These are phyloP conservation scores for Pseudorectes ferrugineus DNA, from an alignment of 2,113 vertebrate genomes.

Conservation along the genomic window DNA sequence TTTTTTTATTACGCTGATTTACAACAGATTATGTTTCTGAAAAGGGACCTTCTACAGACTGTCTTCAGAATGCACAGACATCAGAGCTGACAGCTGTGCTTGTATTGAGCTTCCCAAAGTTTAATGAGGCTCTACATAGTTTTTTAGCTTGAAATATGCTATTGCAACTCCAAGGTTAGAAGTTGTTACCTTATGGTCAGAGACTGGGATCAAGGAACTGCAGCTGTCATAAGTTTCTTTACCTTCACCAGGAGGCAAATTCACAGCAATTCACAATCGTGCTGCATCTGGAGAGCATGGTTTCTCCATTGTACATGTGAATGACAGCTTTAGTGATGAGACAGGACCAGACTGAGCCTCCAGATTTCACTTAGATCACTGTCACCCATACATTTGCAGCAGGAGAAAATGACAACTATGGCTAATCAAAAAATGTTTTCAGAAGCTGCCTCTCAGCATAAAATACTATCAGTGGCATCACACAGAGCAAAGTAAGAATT, in stretches of 20 bases:
- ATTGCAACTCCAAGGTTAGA: background rate
- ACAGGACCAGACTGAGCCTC: background rate
- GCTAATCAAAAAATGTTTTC: background rate
- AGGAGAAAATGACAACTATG: background rate
- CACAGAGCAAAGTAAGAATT: background rate
- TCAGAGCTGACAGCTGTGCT: background rate
- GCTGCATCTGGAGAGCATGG: background rate
- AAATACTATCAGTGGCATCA: background rate
- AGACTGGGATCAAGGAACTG: background rate
- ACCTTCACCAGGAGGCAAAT: background rate
- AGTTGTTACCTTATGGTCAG: background rate
- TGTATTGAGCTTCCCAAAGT: background rate
- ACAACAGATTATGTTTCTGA: background rate
- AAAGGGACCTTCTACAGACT: background rate
- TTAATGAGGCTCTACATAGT: background rate
- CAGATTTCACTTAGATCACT: background rate
- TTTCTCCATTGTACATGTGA: background rate
- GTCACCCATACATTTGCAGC: background rate
- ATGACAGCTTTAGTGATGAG: background rate
- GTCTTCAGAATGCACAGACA: background rate
- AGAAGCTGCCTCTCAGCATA: background rate
- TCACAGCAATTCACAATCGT: accelerated
- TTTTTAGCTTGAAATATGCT: background rate
- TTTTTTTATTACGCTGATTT: background rate
- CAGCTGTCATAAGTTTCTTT: background rate